Base-by-base conservation (phyloP, 1,140 invertebrate genomes). In the Anthonomus grandis region DNA sequence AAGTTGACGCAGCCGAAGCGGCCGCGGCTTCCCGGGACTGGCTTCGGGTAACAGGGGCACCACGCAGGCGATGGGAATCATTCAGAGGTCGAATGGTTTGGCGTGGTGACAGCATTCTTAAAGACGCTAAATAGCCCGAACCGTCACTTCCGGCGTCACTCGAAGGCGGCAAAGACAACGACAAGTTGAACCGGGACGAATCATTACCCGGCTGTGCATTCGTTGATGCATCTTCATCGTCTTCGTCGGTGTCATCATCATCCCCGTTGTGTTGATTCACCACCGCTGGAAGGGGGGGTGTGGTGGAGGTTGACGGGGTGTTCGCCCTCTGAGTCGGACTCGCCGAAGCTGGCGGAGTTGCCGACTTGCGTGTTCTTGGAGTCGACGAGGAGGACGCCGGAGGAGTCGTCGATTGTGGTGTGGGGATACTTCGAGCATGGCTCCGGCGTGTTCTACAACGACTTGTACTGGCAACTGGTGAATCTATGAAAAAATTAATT, bases 301-400 rank as follows among this genome's bases (percentile, higher is more conserved):
- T 50, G 4, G 51, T 41, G 8, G 45, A 46, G 9, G 51, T 34
- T 4, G 54, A 51, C 13, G 52, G 39, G 18, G 24, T 52, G 12
- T 56, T 55, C 21, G 38, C 54, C 38, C 18, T 55, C 57, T 1
- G 49, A 52, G 10, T 63, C 52, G 10, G 63, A 53, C n/a, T 63
- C 52, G 23, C 36, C 36, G 36, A 38, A 4, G 12, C 17, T n/a
- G 36, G 36, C n/a, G n/a, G n/a, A n/a, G 25, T 34, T 9, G 60
- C 17, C 15, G 51, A 48, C 63, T 69, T 71, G 8, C 70, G 72
- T 6, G 71, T 71, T 57, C 70, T 73, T 41, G 71, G 70, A n/a
- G n/a, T n/a, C n/a, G n/a, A n/a, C n/a, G n/a, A n/a, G n/a, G n/a
- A n/a, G n/a, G n/a, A n/a, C n/a, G n/a, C n/a, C n/a, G n/a, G n/a